Conservation (phyloP, 2,113 vertebrate species). For the Manacus vitellinus region DNA sequence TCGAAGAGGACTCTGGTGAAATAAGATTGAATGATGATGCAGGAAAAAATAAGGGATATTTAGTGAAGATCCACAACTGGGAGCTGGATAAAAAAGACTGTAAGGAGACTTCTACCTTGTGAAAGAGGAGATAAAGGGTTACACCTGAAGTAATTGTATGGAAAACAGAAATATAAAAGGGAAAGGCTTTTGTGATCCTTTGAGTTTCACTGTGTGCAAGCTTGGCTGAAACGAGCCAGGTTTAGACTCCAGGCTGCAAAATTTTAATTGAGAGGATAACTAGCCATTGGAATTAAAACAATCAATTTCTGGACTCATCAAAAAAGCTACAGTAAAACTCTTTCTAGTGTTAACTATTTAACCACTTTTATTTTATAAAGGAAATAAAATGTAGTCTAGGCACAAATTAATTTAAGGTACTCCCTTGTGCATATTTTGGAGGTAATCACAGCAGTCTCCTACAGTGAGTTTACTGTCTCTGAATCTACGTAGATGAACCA, state of each 20-base stretch:
- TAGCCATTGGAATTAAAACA: background rate
- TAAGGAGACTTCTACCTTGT: background rate
- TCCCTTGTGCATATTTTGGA: background rate
- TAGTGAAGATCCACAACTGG: background rate
- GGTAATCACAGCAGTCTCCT: background rate
- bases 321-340: background rate
- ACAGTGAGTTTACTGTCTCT: background rate
- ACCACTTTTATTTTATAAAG: background rate
- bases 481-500: background rate
- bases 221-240: background rate
- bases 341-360: background rate
- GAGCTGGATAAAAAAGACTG: background rate
- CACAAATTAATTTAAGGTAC: background rate
- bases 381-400: background rate
- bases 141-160: background rate
- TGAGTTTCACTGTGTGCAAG: background rate
- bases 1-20: background rate
- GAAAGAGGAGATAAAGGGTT: background rate
- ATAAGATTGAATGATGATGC: background rate
- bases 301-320: background rate
- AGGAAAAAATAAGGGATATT: background rate
- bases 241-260: background rate
- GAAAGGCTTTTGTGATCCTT: background rate
- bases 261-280: background rate
- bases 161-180: background rate